Evolutionary conservation across 2,113 vertebrate genomes (phyloP).

Genomic region (Ursus arctos): DNA sequence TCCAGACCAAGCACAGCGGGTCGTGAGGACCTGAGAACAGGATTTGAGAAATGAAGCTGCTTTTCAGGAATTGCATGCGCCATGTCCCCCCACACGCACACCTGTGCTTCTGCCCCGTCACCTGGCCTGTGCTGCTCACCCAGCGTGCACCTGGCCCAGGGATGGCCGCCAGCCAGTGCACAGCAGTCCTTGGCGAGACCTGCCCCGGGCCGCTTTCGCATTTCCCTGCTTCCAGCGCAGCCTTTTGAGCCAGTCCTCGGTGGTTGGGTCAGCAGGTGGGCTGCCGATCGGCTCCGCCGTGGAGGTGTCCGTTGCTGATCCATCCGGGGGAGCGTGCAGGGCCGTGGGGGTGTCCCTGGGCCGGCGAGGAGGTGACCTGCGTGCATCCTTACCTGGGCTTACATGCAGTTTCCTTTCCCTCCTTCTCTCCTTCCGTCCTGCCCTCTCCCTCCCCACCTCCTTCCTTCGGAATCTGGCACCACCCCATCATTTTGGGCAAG

Average conservation of each 20-base stretch:
- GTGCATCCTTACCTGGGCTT: neutral
- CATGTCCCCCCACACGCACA: accelerated
- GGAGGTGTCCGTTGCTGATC: accelerated
- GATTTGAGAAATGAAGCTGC: neutral
- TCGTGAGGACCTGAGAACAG: neutral
- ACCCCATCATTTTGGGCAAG: accelerated
- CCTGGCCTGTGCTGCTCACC: neutral
- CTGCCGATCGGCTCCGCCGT: accelerated
- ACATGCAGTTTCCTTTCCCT: accelerated
- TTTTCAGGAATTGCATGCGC: accelerated
- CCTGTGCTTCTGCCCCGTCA: neutral
- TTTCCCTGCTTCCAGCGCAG: neutral
- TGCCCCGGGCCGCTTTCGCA: neutral
- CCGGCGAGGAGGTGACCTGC: accelerated
- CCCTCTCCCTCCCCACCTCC: neutral
- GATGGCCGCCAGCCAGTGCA: neutral
- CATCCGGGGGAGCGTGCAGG: accelerated
- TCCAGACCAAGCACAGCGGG: neutral
- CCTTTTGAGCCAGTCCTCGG: neutral
- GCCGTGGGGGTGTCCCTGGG: neutral
- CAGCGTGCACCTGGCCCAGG: neutral
- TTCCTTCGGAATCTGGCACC: neutral
- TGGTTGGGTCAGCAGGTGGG: neutral
- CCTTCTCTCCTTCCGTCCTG: no score
- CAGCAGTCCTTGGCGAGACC: no score